Evolutionary conservation across 2,113 vertebrate genomes (phyloP).

Genomic region (Agapornis roseicollis): DNA sequence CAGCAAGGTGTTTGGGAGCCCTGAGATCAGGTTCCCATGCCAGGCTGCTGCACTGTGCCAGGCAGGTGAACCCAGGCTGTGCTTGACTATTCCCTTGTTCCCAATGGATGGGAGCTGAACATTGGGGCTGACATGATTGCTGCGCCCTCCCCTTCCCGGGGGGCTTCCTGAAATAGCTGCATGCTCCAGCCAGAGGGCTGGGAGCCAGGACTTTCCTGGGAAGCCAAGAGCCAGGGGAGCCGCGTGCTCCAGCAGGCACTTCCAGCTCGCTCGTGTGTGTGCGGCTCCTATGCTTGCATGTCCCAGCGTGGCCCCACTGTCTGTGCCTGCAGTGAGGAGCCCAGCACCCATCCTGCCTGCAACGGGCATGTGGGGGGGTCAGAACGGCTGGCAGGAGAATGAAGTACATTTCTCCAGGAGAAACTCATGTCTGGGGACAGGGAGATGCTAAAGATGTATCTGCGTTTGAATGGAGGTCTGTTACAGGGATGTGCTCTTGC

Average conservation of each 20-base stretch:
- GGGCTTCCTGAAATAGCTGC: conserved; percentile 68
- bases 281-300: not conserved
- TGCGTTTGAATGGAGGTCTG: fast-evolving
- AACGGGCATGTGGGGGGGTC: fast-evolving
- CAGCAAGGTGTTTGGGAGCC: not conserved
- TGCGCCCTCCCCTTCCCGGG: not conserved
- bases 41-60: not conserved
- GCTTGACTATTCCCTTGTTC: conserved; percentile 13
- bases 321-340: not conserved
- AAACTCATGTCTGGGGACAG: not conserved
- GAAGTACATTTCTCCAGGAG: not conserved
- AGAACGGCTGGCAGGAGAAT: fast-evolving
- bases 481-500: not conserved
- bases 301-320: not conserved
- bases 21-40: not conserved
- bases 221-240: conserved; percentile 33
- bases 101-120: conserved; percentile 20
- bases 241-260: not conserved
- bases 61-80: conserved; percentile 13
- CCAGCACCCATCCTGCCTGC: fast-evolving
- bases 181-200: conserved; percentile 56
- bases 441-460: not conserved
- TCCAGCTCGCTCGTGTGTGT: fast-evolving
- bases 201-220: conserved; percentile 56
- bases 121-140: not conserved